A percentile compares a stretch with the other conserved stretches of the same genome.
phyloP scores from a whole-genome alignment of 2,113 vertebrate genomes.

The Vulpes lagopus region DNA sequence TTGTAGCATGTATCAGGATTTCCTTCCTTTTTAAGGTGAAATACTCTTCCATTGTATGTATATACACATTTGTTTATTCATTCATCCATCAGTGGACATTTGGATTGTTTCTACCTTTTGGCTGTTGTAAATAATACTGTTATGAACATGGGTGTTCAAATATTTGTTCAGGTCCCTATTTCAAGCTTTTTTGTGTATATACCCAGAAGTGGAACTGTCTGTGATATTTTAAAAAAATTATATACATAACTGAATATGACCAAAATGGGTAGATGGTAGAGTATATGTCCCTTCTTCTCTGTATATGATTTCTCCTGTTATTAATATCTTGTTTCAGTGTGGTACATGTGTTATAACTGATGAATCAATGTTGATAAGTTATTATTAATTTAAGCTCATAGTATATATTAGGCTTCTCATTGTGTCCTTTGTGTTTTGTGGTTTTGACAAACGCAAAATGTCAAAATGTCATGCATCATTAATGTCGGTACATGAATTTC shows the following conservation, averaged over 20 bases:
- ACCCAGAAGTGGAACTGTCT: not conserved
- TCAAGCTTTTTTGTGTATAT: not conserved
- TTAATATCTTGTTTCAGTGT: not conserved
- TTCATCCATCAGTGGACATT: not conserved
- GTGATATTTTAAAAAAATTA: not conserved
- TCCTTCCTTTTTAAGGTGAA: not conserved
- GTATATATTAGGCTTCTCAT: conserved; percentile 4
- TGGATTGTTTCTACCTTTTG: not conserved
- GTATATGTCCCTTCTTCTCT: not conserved
- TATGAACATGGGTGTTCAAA: not conserved
- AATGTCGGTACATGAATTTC: not conserved
- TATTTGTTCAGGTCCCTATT: not conserved
- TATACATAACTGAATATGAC: not conserved
- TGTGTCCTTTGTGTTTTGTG: not conserved
- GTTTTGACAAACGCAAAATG: conserved; percentile 18
- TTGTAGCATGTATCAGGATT: not conserved
- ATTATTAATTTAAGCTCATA: not conserved
- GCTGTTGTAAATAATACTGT: not conserved
- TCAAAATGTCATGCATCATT: not conserved
- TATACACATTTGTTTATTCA: not conserved
- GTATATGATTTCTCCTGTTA: not conserved
- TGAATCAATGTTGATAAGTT: not conserved
- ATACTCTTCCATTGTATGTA: not conserved
- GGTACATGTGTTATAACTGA: conserved; percentile 36
- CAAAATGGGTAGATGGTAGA: not conserved